phyloP scores from a whole-genome alignment of 2,113 vertebrate species.

The Oryzias melastigma region DNA sequence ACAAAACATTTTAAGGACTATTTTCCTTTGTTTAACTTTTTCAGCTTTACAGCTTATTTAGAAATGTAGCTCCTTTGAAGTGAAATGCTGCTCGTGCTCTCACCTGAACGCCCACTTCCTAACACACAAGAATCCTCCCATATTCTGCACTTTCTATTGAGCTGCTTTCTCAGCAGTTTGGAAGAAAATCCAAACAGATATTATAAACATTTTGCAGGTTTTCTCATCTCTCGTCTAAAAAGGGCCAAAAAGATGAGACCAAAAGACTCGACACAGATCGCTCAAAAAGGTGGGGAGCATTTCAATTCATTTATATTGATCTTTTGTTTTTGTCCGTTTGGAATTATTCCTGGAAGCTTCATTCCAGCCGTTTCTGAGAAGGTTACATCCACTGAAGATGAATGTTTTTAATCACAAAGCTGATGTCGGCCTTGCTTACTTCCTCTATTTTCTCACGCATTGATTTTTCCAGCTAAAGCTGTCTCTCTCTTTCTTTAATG shows the following conservation, averaged over 20 bases:
- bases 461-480: not conserved
- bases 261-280: too few relatives aligned
- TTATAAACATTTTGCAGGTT: not conserved
- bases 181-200: slow-evolving; percentile 42
- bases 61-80: slow-evolving; percentile 5
- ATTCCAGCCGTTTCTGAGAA: not conserved
- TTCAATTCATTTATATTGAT: too few relatives aligned
- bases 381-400: not conserved
- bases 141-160: not conserved
- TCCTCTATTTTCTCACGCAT: slow-evolving; percentile 14
- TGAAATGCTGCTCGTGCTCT: slow-evolving; percentile 44
- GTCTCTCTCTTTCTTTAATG: not conserved
- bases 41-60: slow-evolving; percentile 17
- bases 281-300: too few relatives aligned
- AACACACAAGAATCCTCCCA: not conserved
- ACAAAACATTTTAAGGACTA: too few relatives aligned
- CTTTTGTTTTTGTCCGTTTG: not conserved
- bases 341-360: not conserved
- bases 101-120: slow-evolving; percentile 11
- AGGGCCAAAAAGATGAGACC: too few relatives aligned
- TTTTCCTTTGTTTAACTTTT: not conserved
- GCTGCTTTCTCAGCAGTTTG: slow-evolving; percentile 58
- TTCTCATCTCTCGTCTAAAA: too few relatives aligned
- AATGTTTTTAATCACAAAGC: not conserved
- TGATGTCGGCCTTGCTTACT: slow-evolving; percentile 3